A percentile compares a stretch with the other conserved stretches of the same genome.
Evolutionary conservation across 53 echinoderm and acorn worm genomes (phyloP).

Genomic region (Crossaster papposus): DNA sequence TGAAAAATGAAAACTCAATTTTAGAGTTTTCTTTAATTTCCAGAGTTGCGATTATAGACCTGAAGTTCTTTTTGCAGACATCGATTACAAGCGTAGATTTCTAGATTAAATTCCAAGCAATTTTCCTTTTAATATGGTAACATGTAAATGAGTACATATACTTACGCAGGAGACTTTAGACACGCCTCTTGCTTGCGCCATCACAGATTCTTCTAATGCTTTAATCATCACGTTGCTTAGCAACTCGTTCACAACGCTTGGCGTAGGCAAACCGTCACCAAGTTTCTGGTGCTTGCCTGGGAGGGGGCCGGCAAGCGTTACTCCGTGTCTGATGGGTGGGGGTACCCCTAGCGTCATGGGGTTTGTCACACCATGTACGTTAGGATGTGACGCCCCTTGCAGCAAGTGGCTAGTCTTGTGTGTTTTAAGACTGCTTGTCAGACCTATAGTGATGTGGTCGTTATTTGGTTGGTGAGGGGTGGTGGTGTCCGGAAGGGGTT

Average conservation of each 20-base stretch:
- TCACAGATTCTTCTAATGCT: slow-evolving; percentile 65
- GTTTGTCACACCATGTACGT: slow-evolving; percentile 23
- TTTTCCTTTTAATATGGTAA: too few relatives aligned
- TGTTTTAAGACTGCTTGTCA: slow-evolving; percentile 2
- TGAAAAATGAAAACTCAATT: too few relatives aligned
- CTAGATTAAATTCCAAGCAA: too few relatives aligned
- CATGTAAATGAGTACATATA: slow-evolving; percentile 29
- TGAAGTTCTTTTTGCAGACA: too few relatives aligned
- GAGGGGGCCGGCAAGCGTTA: slow-evolving; percentile 25
- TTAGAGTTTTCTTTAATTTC: too few relatives aligned
- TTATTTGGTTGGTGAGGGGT: slow-evolving; percentile 12
- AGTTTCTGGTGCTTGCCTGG: slow-evolving; percentile 38
- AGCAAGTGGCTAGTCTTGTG: slow-evolving; percentile 21
- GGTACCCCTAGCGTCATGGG: neutral
- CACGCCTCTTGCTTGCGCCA: slow-evolving; percentile 28
- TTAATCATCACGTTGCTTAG: slow-evolving; percentile 79
- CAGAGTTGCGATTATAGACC: too few relatives aligned
- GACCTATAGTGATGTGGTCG: slow-evolving; percentile 14
- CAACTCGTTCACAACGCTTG: slow-evolving; percentile 68
- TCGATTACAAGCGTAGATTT: too few relatives aligned
- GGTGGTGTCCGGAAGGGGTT: slow-evolving; percentile 36
- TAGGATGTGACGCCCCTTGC: slow-evolving; percentile 12
- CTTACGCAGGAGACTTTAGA: slow-evolving; percentile 43
- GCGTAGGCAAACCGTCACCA: neutral
- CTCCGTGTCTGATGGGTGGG: slow-evolving; percentile 31